Percentiles rank a stretch among this genome's conserved stretches.
Conservation (phyloP, 2,113 vertebrate genomes). For the Brienomyrus longianalis region DNA sequence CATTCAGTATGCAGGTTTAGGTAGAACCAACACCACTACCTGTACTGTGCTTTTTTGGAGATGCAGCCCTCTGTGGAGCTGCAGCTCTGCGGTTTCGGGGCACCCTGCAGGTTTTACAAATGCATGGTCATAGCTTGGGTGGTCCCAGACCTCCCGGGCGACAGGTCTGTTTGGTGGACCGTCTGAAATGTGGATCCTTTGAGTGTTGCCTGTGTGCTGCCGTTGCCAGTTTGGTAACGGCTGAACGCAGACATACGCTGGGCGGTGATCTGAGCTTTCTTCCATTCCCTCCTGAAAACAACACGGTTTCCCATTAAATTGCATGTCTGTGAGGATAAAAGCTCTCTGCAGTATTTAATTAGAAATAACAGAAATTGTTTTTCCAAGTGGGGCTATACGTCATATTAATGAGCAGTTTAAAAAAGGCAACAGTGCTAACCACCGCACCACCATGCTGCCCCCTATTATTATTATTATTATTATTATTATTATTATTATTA, state of each 20-base stretch:
- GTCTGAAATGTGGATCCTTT: not conserved
- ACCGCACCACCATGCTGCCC: no score
- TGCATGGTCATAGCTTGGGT: not conserved
- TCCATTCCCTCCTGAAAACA: not conserved
- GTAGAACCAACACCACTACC: not conserved
- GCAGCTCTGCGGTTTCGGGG: not conserved
- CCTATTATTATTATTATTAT: not conserved
- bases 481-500: not conserved
- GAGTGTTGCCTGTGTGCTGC: not conserved
- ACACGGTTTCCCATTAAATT: not conserved
- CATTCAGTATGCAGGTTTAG: not conserved
- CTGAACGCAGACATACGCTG: not conserved
- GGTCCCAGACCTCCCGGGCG: not conserved
- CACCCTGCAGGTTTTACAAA: not conserved
- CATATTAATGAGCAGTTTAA: not conserved
- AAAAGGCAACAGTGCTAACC: not conserved
- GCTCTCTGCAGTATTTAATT: not conserved
- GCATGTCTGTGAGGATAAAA: not conserved
- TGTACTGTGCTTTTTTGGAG: not conserved
- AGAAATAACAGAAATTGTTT: not conserved
- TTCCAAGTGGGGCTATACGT: not conserved
- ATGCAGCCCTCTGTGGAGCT: not conserved
- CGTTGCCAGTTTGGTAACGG: not conserved
- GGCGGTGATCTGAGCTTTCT: not conserved
- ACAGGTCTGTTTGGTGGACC: not conserved